Base-by-base conservation (phyloP, 2,888 invertebrate species). In the Calephelis perditalis region DNA sequence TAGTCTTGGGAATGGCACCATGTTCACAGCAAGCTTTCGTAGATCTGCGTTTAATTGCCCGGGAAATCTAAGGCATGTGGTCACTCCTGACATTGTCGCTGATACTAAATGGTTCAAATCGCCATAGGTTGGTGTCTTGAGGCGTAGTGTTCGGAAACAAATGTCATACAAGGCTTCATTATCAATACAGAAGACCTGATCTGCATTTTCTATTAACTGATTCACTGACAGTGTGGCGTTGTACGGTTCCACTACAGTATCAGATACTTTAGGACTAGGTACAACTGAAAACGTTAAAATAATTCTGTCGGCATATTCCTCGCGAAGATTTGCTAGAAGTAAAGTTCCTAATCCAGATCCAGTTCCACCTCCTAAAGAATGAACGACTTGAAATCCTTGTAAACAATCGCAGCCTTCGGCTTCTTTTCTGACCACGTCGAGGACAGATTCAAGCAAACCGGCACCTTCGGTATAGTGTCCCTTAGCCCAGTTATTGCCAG, bases 121-220 rank as follows among this genome's bases (percentile, higher is more conserved):
- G 37, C 94, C 94, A 74, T 96, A 96, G 0, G 95, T 95, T 1
- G 96, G 96, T 5, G 94, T 94, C n/a, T 93, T 92, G 55, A 95
- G 82, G 77, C 94, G 95, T 63, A 95, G 81, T 6, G 95, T 95
- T 63, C 95, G 89, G 90, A 95, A 95, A 84, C 95, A 95, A 72
- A 95, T 95, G 73, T 95, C 95, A 78, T 95, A 95, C 57, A 95
- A 84, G 26, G 95, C 95, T 79, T 95, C 95, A 74, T 95, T 95
- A 77, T 95, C 95, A 65, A 95, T 94, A 71, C 95, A 95, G 73
- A 91, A 94, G 0, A 94, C 82, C 64, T 85, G 81, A 90, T 94
- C 73, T 71, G 84, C 94, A 74, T 95, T 94, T 74, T 95, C 95
- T 2, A 95, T 94, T 35, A 95, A 80, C 71, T 95, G 94, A 72